Conservation (phyloP, 2,888 invertebrate species). For the Aleiodes leptofemur region DNA sequence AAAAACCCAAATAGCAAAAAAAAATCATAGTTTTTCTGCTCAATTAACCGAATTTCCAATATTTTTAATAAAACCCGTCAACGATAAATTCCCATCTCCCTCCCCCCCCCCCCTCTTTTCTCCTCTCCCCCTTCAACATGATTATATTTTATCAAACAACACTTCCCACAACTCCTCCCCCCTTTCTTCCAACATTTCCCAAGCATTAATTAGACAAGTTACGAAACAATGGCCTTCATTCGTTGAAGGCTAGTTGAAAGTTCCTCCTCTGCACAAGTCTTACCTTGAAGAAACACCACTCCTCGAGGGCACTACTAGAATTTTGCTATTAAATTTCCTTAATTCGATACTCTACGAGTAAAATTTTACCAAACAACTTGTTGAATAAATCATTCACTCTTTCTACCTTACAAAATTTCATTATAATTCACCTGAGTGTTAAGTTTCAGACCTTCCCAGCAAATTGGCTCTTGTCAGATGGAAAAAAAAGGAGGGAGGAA, state of each 20-base stretch:
- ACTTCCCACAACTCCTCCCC: neutral
- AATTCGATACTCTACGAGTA: slow-evolving; percentile 3
- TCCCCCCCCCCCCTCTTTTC: neutral
- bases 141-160: slow-evolving; percentile 21
- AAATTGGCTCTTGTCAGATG: no score
- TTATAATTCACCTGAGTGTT: no score
- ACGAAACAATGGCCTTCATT: slow-evolving; percentile 20
- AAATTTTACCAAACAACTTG: slow-evolving; percentile 16
- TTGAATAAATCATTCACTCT: slow-evolving; percentile 23
- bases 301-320: no score
- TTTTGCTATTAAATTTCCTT: slow-evolving; percentile 17
- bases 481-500: no score
- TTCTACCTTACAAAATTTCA: no score
- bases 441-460: no score
- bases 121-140: neutral
- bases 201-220: slow-evolving; percentile 25
- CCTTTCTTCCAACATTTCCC: neutral
- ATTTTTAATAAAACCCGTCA: neutral
- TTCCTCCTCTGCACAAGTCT: neutral
- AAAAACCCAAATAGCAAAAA: no score
- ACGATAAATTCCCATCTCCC: neutral
- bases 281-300: neutral
- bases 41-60: no score
- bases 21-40: no score
- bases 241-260: slow-evolving; percentile 12